Evolutionary conservation across 2,888 invertebrate genomes (phyloP), one percentile per base, ranked within the genome.

Genomic region (Spicauda simplicius): DNA sequence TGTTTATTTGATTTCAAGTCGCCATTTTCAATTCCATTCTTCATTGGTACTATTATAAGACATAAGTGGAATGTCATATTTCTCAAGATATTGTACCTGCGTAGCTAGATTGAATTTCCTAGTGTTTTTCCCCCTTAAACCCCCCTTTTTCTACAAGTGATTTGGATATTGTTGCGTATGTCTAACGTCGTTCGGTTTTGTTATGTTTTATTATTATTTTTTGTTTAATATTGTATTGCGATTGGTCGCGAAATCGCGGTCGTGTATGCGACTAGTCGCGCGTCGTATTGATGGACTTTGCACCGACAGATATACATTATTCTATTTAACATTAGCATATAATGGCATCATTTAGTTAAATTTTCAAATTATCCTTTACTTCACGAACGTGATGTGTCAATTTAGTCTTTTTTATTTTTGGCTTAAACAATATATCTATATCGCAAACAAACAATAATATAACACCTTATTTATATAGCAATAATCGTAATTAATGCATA

Each of bases 71-170:
- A 82, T 84, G 85, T 87, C 86, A 81, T 80, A 80, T 80, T 84
- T 87, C 83, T 84, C 78, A 74, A 74, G 74, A 78, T 77, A 78
- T 83, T 86, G 92, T 92, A 92, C 92, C 92, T 92, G 92, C 90
- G 87, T 92, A 92, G 92, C 86, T 92, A 92, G 92, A 88, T 82
- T 81, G 84, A 92, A 91, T 92, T 91, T 88, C 85, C 81, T 84
- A 81, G 80, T 66, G 55, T 60, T 78, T 82, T 48, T 8, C 48
- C 77, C 48, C 77, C 74, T n/a, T n/a, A n/a, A n/a, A n/a, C n/a
- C n/a, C 73, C 68, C 69, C 67, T 65, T 73, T 76, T 80, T 76
- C 79, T 71, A 76, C 33, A 60, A 67, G 25, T 62, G 50, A 81
- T 81, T 86, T 86, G 86, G 86, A 89, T 87, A 87, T 82, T 87